These are phyloP conservation scores for Eubucco bourcierii DNA, from an alignment of 2,113 vertebrate genomes.

Conservation along the genomic window DNA sequence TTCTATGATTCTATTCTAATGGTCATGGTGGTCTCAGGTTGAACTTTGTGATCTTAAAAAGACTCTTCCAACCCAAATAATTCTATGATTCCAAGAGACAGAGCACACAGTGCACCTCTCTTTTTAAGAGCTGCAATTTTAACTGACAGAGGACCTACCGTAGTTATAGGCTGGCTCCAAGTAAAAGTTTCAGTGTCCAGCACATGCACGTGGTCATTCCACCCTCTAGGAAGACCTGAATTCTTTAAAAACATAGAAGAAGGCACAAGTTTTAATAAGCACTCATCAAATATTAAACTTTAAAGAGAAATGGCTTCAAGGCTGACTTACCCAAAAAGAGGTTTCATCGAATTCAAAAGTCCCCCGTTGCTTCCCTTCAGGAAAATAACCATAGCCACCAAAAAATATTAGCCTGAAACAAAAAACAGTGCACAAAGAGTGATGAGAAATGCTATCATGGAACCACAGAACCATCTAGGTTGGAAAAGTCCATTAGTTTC, in stretches of 20 bases:
- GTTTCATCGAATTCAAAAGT: conserved; percentile 94
- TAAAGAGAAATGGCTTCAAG: background rate
- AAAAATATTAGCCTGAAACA: conserved; percentile 89
- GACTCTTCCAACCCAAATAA: no score
- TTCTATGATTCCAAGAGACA: no score
- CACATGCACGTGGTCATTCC: conserved; percentile 96
- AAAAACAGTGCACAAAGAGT: background rate
- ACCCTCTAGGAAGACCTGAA: conserved; percentile 87
- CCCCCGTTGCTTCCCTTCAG: conserved; percentile 84
- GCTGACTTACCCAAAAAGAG: conserved; percentile 83
- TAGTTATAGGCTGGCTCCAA: conserved; percentile 93
- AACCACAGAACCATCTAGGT: background rate
- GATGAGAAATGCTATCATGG: background rate
- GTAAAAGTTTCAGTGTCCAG: conserved; percentile 89
- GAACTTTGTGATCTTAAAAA: no score
- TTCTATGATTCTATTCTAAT: no score
- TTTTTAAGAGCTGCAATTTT: background rate
- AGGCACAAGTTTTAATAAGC: background rate
- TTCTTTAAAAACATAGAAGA: conserved; percentile 70
- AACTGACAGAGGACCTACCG: conserved; percentile 69
- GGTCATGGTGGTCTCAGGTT: no score
- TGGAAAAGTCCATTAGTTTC: background rate
- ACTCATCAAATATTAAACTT: background rate
- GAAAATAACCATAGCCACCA: conserved; percentile 93
- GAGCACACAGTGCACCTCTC: accelerated